Percentiles rank a stretch among this genome's conserved stretches.
These are phyloP conservation scores for Morone saxatilis DNA, from an alignment of 2,113 vertebrate genomes.

Conservation along the genomic window DNA sequence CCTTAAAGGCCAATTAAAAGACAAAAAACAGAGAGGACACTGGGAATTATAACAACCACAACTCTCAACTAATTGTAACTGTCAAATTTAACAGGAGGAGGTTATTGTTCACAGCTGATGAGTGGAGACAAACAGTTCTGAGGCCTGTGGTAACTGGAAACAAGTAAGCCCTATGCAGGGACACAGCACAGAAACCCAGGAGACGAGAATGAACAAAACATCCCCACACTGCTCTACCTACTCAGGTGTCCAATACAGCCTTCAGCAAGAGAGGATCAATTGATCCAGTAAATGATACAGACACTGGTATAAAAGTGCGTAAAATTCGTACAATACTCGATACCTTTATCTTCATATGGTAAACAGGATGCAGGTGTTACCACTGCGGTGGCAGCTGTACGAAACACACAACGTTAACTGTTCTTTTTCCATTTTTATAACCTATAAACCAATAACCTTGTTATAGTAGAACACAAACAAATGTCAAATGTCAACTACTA, in stretches of 20 bases:
- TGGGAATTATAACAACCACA: neutral
- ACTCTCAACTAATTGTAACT: neutral
- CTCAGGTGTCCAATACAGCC: conserved; percentile 28
- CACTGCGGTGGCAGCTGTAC: conserved; percentile 1
- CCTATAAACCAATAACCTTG: neutral
- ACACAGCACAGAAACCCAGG: conserved; percentile 1
- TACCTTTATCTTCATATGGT: neutral
- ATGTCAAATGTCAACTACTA: neutral
- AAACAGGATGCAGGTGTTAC: conserved; percentile 29
- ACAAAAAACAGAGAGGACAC: neutral
- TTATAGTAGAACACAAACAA: neutral
- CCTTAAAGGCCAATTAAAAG: neutral
- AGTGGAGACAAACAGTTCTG: conserved; percentile 12
- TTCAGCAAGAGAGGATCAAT: conserved; percentile 1
- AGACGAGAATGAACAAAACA: conserved; percentile 12
- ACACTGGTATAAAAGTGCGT: neutral
- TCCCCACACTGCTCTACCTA: neutral
- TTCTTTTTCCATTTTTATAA: neutral
- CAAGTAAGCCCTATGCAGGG: neutral
- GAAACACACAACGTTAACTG: neutral
- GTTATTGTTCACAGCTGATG: conserved; percentile 15
- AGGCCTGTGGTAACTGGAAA: conserved; percentile 21
- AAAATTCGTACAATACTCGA: too few species aligned
- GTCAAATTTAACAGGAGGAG: neutral
- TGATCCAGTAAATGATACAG: neutral